Evolutionary conservation across 1,140 invertebrate genomes (phyloP).

Genomic region (Hylaeus anthracinus): DNA sequence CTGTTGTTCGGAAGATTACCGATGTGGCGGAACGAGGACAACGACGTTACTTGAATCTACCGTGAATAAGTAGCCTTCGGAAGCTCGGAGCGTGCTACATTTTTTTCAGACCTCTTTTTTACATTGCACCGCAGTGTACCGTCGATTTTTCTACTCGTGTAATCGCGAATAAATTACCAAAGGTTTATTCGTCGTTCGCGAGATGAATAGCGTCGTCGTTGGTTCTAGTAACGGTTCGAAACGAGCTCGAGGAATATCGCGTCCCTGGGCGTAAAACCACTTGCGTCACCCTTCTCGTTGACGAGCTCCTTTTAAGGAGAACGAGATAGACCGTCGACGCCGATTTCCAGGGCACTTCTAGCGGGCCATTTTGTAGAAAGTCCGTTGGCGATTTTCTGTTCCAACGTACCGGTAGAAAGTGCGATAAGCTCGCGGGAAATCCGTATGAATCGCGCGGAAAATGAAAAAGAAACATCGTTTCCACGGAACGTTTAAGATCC

Average conservation of each 20-base stretch:
- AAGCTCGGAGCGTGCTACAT: background rate
- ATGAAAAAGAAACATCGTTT: conserved; percentile 23
- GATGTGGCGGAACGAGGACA: background rate
- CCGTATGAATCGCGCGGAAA: conserved; percentile 26
- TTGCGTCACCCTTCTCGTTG: background rate
- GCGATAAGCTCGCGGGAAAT: conserved; percentile 20
- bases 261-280: background rate
- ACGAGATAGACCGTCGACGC: background rate
- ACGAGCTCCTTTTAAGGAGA: background rate
- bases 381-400: conserved; percentile 50
- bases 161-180: too few relatives aligned
- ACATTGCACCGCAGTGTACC: too few relatives aligned
- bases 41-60: conserved; percentile 13
- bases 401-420: conserved; percentile 52
- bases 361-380: conserved; percentile 54
- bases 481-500: background rate
- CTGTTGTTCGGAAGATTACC: background rate
- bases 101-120: background rate
- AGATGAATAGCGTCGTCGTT: too few relatives aligned
- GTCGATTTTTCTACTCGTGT: background rate
- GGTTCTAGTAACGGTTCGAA: background rate
- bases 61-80: conserved; percentile 2
- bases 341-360: conserved; percentile 2
- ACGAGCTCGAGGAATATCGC: background rate
- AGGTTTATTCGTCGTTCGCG: too few relatives aligned